Percentiles rank a stretch among this genome's conserved stretches.
Evolutionary conservation across 2,113 vertebrate species (phyloP).

Genomic region (Paradisaea rubra): DNA sequence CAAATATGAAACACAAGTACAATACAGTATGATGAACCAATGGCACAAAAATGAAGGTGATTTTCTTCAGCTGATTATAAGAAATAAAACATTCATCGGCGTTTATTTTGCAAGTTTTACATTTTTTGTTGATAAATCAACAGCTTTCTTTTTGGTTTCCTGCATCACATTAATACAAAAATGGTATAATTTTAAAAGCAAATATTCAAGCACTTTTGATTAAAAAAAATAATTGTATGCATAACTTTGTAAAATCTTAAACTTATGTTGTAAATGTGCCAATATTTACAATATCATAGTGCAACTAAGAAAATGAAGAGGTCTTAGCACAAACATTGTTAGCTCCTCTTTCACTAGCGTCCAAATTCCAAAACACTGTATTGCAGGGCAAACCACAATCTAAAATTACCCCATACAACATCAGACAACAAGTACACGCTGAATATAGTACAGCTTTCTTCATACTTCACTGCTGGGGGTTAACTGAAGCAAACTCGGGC

Average conservation of each 20-base stretch:
- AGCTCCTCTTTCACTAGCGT: constrained; percentile 47
- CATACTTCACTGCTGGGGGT: neutral
- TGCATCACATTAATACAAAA: constrained; percentile 58
- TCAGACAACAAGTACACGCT: constrained; percentile 19
- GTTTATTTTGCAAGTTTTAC: constrained; percentile 40
- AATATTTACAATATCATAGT: constrained; percentile 59
- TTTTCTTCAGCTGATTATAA: constrained; percentile 25
- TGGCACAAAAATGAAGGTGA: constrained; percentile 46
- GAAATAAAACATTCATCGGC: constrained; percentile 44
- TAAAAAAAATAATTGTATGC: constrained; percentile 51
- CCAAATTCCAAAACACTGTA: constrained; percentile 49
- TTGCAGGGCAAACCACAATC: constrained; percentile 51
- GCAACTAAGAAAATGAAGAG: constrained; percentile 57
- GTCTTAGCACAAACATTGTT: constrained; percentile 47
- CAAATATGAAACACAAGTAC: constrained; percentile 60
- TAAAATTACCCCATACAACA: constrained; percentile 40
- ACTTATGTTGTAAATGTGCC: constrained; percentile 43
- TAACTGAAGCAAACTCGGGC: neutral
- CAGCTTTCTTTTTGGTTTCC: constrained; percentile 41
- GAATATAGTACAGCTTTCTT: constrained; percentile 27
- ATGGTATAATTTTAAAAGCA: constrained; percentile 36
- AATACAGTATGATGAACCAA: constrained; percentile 59
- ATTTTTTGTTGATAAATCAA: constrained; percentile 25
- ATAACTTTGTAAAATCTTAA: constrained; percentile 44
- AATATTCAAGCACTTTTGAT: constrained; percentile 31